Evolutionary conservation across 1,140 invertebrate genomes (phyloP).

Genomic region (Apis mellifera): Amel_HAv3.1 CM009936.2:17636001-17636500

Average conservation of each 20-base stretch:
- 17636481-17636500: constrained; percentile 16
- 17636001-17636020: too few relatives aligned
- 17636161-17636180: not conserved
- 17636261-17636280: not conserved
- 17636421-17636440: not conserved
- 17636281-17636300: constrained; percentile 2
- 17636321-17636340: constrained; percentile 9
- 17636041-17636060: too few relatives aligned
- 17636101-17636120: not conserved
- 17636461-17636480: constrained; percentile 18
- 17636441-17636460: not conserved
- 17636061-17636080: too few relatives aligned
- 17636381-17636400: constrained; percentile 15
- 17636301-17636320: not conserved
- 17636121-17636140: not conserved
- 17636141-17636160: not conserved
- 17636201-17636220: too few relatives aligned
- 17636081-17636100: too few relatives aligned
- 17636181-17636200: too few relatives aligned
- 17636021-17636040: not conserved
- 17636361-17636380: constrained; percentile 1
- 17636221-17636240: too few relatives aligned
- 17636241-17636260: not conserved
- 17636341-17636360: constrained; percentile 29
- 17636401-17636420: constrained; percentile 18